Evolutionary conservation across 2,797 vertebrate species (phyloP).

Genomic region (Cyclura pinguis): DNA sequence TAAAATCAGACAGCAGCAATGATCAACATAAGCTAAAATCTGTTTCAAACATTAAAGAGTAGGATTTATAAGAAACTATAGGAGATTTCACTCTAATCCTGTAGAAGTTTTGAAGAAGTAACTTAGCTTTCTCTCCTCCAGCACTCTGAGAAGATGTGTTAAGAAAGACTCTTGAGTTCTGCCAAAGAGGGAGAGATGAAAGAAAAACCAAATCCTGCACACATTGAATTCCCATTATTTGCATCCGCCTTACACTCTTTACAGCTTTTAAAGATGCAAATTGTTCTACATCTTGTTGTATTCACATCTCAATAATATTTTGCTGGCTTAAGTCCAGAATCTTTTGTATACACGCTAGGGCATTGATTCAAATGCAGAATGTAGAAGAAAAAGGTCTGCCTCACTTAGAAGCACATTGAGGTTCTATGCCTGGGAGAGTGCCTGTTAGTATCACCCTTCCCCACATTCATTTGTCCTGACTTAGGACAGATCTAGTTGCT

Average conservation of each 20-base stretch:
- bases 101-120: conserved; percentile 50
- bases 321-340: conserved; percentile 39
- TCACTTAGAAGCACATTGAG: conserved; percentile 41
- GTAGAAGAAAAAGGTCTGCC: neutral
- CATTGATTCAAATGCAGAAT: neutral
- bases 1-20: conserved; percentile 52
- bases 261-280: conserved; percentile 53
- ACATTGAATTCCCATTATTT: conserved; percentile 46
- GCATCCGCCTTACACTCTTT: conserved; percentile 40
- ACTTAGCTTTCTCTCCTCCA: conserved; percentile 45
- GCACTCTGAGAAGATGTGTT: conserved; percentile 51
- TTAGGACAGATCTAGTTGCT: neutral
- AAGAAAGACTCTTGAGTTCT: conserved; percentile 51
- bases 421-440: neutral
- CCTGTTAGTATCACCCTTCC: neutral
- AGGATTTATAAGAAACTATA: conserved; percentile 29
- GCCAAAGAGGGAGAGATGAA: conserved; percentile 15
- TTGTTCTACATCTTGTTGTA: conserved; percentile 55
- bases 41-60: conserved; percentile 58
- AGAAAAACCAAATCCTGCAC: neutral
- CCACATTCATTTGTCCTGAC: neutral
- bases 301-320: conserved; percentile 29
- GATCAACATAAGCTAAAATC: conserved; percentile 34
- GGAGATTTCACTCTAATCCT: conserved; percentile 53
- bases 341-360: neutral